Conservation (phyloP, 2,888 invertebrate species). For the Anagyrus pseudococci region DNA sequence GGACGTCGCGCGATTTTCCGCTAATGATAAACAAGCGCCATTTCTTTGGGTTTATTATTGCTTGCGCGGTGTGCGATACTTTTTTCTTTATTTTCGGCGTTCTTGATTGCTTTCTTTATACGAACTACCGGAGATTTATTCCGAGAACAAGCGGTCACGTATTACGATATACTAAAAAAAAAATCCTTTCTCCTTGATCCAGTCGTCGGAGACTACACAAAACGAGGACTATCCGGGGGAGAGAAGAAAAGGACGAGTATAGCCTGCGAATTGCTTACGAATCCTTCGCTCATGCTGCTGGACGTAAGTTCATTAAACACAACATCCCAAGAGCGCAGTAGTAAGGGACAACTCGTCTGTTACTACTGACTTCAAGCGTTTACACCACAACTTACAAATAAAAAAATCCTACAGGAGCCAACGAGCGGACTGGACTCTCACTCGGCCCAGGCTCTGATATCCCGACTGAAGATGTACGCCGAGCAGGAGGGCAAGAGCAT, state of each 20-base stretch:
- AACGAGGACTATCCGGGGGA: slow-evolving; percentile 80
- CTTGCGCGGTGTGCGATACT: no score
- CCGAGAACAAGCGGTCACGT: background rate
- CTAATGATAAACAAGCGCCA: no score
- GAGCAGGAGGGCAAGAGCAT: slow-evolving; percentile 79
- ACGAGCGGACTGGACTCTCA: slow-evolving; percentile 84
- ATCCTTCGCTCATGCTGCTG: slow-evolving; percentile 79
- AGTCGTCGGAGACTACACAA: slow-evolving; percentile 78
- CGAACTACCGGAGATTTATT: no score
- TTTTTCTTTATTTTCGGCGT: no score
- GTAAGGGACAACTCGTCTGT: background rate
- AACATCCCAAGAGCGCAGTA: background rate
- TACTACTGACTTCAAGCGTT: background rate
- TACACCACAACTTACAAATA: no score
- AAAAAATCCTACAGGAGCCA: slow-evolving; percentile 69
- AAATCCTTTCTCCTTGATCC: slow-evolving; percentile 7
- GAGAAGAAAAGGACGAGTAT: slow-evolving; percentile 85
- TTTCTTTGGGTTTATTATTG: no score
- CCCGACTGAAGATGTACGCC: slow-evolving; percentile 76
- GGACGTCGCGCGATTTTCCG: no score
- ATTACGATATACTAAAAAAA: background rate
- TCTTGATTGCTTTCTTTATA: no score
- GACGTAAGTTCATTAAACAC: no score
- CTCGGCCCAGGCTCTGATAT: slow-evolving; percentile 77
- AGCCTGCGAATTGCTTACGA: slow-evolving; percentile 81